phyloP scores from a whole-genome alignment of 2,797 vertebrate genomes.

The Arremon aurantiirostris region DNA sequence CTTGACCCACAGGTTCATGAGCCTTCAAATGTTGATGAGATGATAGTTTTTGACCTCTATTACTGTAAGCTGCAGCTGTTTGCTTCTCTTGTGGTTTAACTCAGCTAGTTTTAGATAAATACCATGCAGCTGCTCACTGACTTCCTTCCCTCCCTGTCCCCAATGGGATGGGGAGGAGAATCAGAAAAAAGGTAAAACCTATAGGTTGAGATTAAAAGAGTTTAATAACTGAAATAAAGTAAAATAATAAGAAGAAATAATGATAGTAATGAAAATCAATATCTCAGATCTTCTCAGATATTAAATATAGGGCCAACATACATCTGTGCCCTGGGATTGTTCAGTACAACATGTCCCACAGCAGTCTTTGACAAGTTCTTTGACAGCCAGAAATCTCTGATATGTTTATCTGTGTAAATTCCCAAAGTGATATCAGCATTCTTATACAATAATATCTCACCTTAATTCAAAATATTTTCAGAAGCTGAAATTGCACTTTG shows the following conservation, averaged over 20 bases:
- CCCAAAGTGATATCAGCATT: background rate
- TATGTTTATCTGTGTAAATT: background rate
- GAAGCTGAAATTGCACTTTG: background rate
- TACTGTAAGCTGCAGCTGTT: background rate
- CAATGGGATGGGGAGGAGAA: background rate
- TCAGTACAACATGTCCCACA: background rate
- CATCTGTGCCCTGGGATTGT: background rate
- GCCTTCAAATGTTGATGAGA: background rate
- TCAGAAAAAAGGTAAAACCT: background rate
- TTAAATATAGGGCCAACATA: background rate
- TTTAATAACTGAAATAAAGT: background rate
- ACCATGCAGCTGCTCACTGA: background rate
- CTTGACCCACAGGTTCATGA: background rate
- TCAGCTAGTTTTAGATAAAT: background rate
- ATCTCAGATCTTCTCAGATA: background rate
- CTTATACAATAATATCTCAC: background rate
- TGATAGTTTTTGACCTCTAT: background rate
- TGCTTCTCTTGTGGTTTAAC: background rate
- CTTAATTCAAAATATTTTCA: background rate
- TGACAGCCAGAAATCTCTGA: background rate
- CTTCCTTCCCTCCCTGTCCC: background rate
- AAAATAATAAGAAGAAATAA: background rate
- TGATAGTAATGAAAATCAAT: background rate
- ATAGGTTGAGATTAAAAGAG: background rate
- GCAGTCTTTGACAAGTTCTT: background rate